These are phyloP conservation scores for Hirtodrosophila cameraria DNA, from an alignment of 2,888 invertebrate species.

Conservation along the genomic window DNA sequence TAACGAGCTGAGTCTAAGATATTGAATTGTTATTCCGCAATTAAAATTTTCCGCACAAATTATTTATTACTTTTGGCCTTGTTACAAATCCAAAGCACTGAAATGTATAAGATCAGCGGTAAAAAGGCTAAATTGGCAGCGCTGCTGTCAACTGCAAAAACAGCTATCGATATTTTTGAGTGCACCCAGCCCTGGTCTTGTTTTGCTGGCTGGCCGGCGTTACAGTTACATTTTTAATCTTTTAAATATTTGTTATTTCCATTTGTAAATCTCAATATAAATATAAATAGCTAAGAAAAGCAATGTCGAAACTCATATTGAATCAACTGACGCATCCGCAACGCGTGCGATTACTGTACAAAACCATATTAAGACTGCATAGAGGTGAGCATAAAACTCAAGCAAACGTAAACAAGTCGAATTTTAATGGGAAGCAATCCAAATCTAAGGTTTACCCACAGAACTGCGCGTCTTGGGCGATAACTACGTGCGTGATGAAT, in stretches of 20 bases:
- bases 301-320: slow-evolving; percentile 77
- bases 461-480: slow-evolving; percentile 90
- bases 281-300: slow-evolving; percentile 4
- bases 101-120: no score
- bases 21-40: no score
- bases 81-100: no score
- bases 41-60: no score
- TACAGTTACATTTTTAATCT: slow-evolving; percentile 5
- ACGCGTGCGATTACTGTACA: slow-evolving; percentile 90
- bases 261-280: background rate
- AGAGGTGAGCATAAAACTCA: slow-evolving; percentile 84
- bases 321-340: slow-evolving; percentile 85
- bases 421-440: background rate
- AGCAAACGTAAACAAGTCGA: slow-evolving; percentile 3
- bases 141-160: background rate
- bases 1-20: no score
- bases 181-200: slow-evolving; percentile 22
- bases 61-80: no score
- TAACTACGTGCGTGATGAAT: slow-evolving; percentile 92
- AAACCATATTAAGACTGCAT: slow-evolving; percentile 91
- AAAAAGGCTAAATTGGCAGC: background rate
- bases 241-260: slow-evolving; percentile 7
- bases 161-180: slow-evolving; percentile 7
- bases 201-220: background rate
- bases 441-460: slow-evolving; percentile 86